phyloP scores from a whole-genome alignment of 2,113 vertebrate species.

The Tiliqua scincoides region DNA sequence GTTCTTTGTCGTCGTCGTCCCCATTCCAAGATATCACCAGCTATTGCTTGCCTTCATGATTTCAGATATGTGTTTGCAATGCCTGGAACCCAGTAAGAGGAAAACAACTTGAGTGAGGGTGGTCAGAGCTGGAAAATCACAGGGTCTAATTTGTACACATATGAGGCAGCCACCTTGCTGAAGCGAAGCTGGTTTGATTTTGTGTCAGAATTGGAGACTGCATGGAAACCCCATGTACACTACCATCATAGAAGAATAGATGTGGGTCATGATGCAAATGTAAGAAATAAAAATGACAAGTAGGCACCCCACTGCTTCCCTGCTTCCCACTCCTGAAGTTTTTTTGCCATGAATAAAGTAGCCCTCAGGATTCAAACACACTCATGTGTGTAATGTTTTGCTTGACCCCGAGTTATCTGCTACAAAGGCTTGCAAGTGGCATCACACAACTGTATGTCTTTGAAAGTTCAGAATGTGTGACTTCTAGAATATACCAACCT shows the following conservation, averaged over 20 bases:
- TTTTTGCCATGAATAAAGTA: neutral
- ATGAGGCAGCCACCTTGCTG: no score
- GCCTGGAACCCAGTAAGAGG: neutral
- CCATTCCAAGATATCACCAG: neutral
- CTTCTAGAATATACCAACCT: neutral
- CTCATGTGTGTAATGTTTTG: neutral
- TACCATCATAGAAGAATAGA: no score
- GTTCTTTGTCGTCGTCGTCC: no score
- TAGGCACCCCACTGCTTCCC: neutral
- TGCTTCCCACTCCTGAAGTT: neutral
- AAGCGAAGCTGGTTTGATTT: no score
- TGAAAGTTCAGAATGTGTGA: neutral
- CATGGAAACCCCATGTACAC: no score
- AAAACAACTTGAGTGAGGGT: neutral
- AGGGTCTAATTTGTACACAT: no score
- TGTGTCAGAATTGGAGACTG: no score
- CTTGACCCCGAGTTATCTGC: neutral
- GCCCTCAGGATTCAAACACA: neutral
- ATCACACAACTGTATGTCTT: neutral
- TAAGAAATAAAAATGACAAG: no score
- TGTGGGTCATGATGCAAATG: no score
- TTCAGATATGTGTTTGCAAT: neutral
- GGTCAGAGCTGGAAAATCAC: neutral
- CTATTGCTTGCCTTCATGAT: neutral
- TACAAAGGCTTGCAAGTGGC: neutral